Base-by-base conservation (phyloP, 2,797 vertebrate genomes). In the Botia kubotai region DNA sequence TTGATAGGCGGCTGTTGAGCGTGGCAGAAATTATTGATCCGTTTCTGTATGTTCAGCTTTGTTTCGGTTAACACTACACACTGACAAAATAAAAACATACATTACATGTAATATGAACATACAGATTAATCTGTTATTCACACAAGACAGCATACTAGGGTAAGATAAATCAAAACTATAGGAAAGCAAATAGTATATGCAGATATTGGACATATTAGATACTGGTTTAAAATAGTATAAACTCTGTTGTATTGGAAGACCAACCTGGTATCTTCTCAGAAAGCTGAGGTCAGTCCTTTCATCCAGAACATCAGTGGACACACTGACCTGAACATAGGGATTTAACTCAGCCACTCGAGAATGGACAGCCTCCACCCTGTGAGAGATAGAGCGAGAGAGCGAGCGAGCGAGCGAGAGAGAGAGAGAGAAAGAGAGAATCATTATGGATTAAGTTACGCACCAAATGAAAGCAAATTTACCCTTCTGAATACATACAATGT, bases 51-150 rank as follows among this genome's bases (percentile, higher is more conserved):
- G 4, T 89, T 89, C 50, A 98, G 88, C 53, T 91, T 95, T 77
- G 93, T 92, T 89, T 98, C 97, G 74, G 97, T 98, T 88, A 99
- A 72, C 90, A 99, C 94, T 52, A 99, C 95, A 93, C 98, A 99
- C 98, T 99, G 84, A 78, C 80, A 85, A 72, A 16, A 65, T 11
- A 67, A 6, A 70, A 14, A 73, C 16, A 29, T 17, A 55, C 8
- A 50, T 79, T 19, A 69, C 10, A 23, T 46, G 36, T n/a, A 1
- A 62, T 23, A 73, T 21, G 14, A 48, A 65, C 57, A 26, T 50
- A 46, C 2, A 50, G 16, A 50, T 48, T 33, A 29, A 60, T 50
- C 13, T 17, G 2, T 16, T 53, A 53, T 16, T 16, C 16, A 53
- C 14, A 23, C 10, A 23, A 60, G 21, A 60, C 21, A 23, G 21